Evolutionary conservation across 2,888 invertebrate genomes (phyloP), one percentile per base, ranked within the genome.

Genomic region (Eupithecia tripunctaria): DNA sequence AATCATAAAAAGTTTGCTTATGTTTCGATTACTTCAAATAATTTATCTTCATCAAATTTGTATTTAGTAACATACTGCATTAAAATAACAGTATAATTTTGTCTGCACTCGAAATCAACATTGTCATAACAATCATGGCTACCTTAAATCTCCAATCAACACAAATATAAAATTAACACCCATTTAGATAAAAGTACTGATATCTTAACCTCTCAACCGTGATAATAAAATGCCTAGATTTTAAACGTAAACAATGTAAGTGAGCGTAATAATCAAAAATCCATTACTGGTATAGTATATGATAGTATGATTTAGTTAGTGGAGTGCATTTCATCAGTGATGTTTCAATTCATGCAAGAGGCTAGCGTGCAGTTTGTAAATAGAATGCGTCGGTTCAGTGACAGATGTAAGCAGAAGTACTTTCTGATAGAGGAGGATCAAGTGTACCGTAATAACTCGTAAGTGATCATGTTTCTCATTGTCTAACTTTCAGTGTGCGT

Each of bases 201-300:
- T 77, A 76, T 75, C 69, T 79, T 77, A 78, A 78, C 78, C 77
- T 78, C 75, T 76, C 77, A 78, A 75, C 77, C 76, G 73, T 67
- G 77, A 78, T 77, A 78, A 74, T 75, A 67, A 68, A 73, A 72
- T 69, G 81, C 75, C 62, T 82, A 71, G 75, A 86, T 85, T 47
- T 91, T 89, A 75, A 75, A 76, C 43, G 77, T 72, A 75, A 78
- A 77, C 78, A 76, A 68, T 75, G 67, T 89, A 81, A 86, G 51
- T 80, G 66, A 73, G 81, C 73, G 95, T 72, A 72, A 32, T 94
- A 75, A 78, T 66, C 73, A 25, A 70, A 64, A 74, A 76, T 71
- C 59, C 71, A 73, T 71, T 73, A 76, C 65, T 63, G 38, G n/a
- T 43, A 59, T n/a, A 72, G 47, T 29, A 32, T 32, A 29, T n/a